These are phyloP conservation scores for Luperina testacea DNA, from an alignment of 2,888 invertebrate species.

Conservation along the genomic window DNA sequence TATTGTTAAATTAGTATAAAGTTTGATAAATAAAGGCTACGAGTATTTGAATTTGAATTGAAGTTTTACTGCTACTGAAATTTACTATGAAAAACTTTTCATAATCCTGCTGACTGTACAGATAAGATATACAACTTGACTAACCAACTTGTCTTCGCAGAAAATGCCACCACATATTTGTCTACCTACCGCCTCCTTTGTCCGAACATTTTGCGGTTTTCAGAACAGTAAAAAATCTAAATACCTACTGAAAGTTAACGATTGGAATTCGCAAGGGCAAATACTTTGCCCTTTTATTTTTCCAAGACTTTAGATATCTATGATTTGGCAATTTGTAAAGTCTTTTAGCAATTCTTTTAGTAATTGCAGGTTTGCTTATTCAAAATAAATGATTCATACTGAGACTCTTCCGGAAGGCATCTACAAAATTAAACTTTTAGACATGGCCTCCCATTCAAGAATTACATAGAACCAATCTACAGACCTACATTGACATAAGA, in stretches of 20 bases:
- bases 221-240: not conserved
- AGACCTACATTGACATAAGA: conserved; percentile 21
- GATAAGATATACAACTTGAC: no score
- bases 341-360: not conserved
- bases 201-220: not conserved
- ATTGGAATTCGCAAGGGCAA: no score
- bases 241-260: not conserved
- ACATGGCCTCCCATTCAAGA: not conserved
- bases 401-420: not conserved
- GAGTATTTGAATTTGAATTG: no score
- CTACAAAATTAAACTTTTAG: not conserved
- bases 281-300: not conserved
- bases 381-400: not conserved
- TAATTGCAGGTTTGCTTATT: not conserved
- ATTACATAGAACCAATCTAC: conserved; percentile 3
- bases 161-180: no score
- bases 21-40: no score
- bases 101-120: no score
- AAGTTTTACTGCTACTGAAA: not conserved
- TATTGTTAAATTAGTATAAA: no score
- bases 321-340: not conserved
- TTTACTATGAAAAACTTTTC: not conserved
- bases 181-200: no score
- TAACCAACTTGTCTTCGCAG: no score
- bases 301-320: not conserved